These are phyloP conservation scores for Microchirus variegatus DNA, from an alignment of 2,797 vertebrate species.

Conservation along the genomic window DNA sequence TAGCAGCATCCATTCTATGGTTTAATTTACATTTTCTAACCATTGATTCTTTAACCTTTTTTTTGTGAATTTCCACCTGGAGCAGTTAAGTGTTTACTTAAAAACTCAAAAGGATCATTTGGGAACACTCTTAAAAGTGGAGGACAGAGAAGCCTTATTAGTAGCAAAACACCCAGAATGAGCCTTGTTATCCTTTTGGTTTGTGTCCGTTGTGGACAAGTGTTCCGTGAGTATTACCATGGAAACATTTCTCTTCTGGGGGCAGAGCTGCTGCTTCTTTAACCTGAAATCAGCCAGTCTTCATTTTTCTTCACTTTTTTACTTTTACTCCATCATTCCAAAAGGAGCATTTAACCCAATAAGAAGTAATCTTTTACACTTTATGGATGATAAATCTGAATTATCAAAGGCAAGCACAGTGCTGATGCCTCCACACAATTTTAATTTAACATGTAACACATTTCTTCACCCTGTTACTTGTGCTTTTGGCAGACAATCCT, in stretches of 20 bases:
- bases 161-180: background rate
- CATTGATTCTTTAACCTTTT: too few species aligned
- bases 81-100: too few species aligned
- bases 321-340: background rate
- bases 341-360: conserved; percentile 4
- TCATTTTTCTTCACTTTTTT: background rate
- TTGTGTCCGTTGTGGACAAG: conserved; percentile 8
- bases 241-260: background rate
- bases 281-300: background rate
- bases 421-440: conserved; percentile 55
- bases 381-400: conserved; percentile 37
- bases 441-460: conserved; percentile 58
- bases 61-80: too few species aligned
- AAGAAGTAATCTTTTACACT: conserved; percentile 21
- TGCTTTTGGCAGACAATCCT: conserved; percentile 59
- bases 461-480: conserved; percentile 58
- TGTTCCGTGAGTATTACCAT: conserved; percentile 12
- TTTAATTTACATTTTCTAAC: too few species aligned
- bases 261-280: too few species aligned
- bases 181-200: background rate
- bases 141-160: background rate
- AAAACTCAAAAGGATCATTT: too few species aligned
- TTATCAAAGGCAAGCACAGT: conserved; percentile 47
- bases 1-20: too few species aligned
- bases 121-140: background rate